phyloP scores from a whole-genome alignment of 2,797 vertebrate species.

The Amblyopsis hoosieri region DNA sequence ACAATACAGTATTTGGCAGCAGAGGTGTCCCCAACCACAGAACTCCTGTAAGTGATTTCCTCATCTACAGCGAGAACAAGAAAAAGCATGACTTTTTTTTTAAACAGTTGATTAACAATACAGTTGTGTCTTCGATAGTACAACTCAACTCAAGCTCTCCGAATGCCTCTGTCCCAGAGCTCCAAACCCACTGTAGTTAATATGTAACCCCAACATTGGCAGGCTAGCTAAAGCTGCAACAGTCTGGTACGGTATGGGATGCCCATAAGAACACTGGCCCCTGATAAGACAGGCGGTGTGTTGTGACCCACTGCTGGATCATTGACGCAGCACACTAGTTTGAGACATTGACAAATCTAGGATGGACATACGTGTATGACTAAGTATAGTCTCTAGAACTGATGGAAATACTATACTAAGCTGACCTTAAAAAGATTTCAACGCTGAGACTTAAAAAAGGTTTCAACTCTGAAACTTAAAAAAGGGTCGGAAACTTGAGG shows the following conservation, averaged over 20 bases:
- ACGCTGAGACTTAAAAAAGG: too few relatives aligned
- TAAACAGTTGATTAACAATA: too few relatives aligned
- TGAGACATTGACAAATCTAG: neutral
- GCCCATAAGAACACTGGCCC: constrained; percentile 69
- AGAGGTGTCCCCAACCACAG: too few relatives aligned
- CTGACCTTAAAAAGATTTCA: too few relatives aligned
- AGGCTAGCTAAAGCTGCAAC: constrained; percentile 2
- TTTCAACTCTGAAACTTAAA: too few relatives aligned
- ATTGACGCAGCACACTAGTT: neutral
- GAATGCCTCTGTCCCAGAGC: constrained; percentile 7
- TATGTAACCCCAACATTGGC: constrained; percentile 60
- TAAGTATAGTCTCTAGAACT: neutral
- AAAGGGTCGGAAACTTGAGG: too few relatives aligned
- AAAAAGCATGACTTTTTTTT: too few relatives aligned
- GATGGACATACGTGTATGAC: neutral
- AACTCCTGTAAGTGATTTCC: too few relatives aligned
- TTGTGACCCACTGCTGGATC: constrained; percentile 36
- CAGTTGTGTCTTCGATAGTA: too few relatives aligned
- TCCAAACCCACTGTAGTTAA: constrained; percentile 60
- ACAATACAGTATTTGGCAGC: too few relatives aligned
- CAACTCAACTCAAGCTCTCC: neutral
- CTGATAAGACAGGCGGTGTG: constrained; percentile 51
- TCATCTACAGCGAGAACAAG: too few relatives aligned
- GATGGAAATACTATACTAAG: too few relatives aligned
- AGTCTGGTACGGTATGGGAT: constrained; percentile 34